Percentiles rank a stretch among this genome's conserved stretches.
These are phyloP conservation scores for Andrena hattorfiana DNA, from an alignment of 2,888 invertebrate species.

Conservation along the genomic window DNA sequence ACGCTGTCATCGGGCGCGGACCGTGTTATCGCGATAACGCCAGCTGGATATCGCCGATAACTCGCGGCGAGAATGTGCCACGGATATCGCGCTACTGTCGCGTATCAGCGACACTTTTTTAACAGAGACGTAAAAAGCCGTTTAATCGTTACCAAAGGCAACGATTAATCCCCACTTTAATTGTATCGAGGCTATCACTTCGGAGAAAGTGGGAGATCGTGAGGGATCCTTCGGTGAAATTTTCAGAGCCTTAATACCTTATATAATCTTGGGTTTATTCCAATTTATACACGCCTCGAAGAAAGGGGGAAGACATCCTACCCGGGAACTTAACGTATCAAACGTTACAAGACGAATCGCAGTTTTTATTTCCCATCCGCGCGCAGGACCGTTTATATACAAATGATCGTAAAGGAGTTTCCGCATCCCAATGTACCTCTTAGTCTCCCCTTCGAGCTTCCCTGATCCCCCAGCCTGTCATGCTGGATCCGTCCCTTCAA, in stretches of 20 bases:
- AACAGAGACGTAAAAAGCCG: not conserved
- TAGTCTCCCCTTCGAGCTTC: conserved; percentile 30
- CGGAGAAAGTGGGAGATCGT: too few species aligned
- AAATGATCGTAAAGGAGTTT: conserved; percentile 59
- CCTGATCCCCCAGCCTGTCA: conserved; percentile 47
- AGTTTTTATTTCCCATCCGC: conserved; percentile 45
- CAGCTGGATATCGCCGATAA: conserved; percentile 61
- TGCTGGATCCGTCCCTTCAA: conserved; percentile 31
- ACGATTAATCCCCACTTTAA: too few species aligned
- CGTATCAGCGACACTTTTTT: conserved; percentile 30
- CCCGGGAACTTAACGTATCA: not conserved
- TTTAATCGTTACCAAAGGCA: not conserved
- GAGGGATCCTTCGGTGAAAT: not conserved
- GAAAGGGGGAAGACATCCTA: not conserved
- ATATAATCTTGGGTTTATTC: not conserved
- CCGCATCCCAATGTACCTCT: conserved; percentile 35
- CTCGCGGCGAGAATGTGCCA: conserved; percentile 40
- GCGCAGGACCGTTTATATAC: conserved; percentile 43
- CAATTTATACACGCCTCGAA: not conserved
- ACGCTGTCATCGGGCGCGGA: conserved; percentile 62
- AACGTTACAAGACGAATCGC: conserved; percentile 13
- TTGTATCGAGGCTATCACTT: not conserved
- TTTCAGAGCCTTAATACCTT: not conserved
- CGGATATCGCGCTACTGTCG: conserved; percentile 45
- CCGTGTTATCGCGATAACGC: conserved; percentile 65